Percentiles rank a stretch among this genome's conserved stretches.
phyloP scores from a whole-genome alignment of 2,888 invertebrate species.

The Adela reaumurella region DNA sequence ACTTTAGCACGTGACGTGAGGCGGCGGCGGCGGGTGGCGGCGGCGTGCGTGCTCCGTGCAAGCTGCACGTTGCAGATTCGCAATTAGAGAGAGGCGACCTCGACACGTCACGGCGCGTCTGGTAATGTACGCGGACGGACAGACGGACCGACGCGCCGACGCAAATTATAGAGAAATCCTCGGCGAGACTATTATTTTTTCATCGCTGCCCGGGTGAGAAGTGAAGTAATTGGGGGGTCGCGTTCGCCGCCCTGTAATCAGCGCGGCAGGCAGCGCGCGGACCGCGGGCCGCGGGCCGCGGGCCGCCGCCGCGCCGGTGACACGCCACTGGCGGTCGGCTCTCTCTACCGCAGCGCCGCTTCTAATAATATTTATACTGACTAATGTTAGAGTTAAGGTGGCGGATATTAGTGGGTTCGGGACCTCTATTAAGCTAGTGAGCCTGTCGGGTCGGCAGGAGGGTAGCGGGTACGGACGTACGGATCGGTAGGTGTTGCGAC shows the following conservation, averaged over 20 bases:
- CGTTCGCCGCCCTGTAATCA: conserved; percentile 46
- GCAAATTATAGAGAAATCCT: not conserved
- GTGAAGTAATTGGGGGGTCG: conserved; percentile 52
- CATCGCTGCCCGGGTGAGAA: conserved; percentile 53
- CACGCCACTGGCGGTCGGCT: no score
- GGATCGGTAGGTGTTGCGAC: not conserved
- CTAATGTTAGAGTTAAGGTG: not conserved
- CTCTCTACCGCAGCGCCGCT: not conserved
- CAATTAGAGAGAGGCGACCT: not conserved
- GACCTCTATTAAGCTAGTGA: not conserved
- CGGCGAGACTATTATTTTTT: conserved; percentile 42
- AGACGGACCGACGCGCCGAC: not conserved
- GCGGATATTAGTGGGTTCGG: not conserved
- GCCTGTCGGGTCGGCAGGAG: not conserved
- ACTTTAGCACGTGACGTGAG: no score
- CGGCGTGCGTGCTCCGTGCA: not conserved
- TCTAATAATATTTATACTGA: not conserved
- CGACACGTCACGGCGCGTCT: not conserved
- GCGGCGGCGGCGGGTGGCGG: no score
- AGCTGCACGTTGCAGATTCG: not conserved
- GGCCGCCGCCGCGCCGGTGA: not conserved
- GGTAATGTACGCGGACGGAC: not conserved
- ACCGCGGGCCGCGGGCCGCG: not conserved
- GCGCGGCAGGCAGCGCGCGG: conserved; percentile 22
- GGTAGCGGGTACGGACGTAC: not conserved